Evolutionary conservation across 1,140 invertebrate species (phyloP), one percentile per base, ranked within the genome.

Genomic region (Heliconius himera): DNA sequence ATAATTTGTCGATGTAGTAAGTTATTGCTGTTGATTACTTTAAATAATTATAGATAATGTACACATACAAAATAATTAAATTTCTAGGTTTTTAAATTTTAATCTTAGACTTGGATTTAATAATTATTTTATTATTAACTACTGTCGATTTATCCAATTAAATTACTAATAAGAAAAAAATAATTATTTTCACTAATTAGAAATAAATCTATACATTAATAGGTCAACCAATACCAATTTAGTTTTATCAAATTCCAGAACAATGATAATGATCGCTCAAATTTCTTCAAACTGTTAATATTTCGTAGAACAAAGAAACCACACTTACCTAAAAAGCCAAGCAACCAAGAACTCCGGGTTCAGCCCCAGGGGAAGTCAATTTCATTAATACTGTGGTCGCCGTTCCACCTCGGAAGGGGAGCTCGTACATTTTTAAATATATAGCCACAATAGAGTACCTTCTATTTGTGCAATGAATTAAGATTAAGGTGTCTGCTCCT

Each of bases 311-410:
- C 82, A 85, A 85, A 82, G 73, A 70, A 81, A 75, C 71, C 73
- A 72, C 70, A 82, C 80, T 82, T 82, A 60, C 66, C 71, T 41
- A 70, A 72, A 71, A 81, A 78, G 77, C 81, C 76, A 66, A 66
- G 60, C 26, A 76, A 41, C 76, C 70, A 77, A 87, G 75, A 84
- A 88, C 82, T 79, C 81, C 76, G 70, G 76, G 81, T 86, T 85
- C 82, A 51, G 77, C 87, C 92, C 83, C 91, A 20, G 71, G 90
- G 91, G 90, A 91, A 86, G 85, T 85, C 87, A 91, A 94, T 92
- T 94, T 94, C 90, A 94, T 94, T 92, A 91, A 91, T 91, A 86
- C 87, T 90, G 89, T 82, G 88, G 89, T 88, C 83, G 80, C n/a
- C 41, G 66, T 78, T 83, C 82, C 79, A 78, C 81, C 78, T 80